phyloP scores from a whole-genome alignment of 2,888 invertebrate genomes.

The Pachymerium ferrugineum region DNA sequence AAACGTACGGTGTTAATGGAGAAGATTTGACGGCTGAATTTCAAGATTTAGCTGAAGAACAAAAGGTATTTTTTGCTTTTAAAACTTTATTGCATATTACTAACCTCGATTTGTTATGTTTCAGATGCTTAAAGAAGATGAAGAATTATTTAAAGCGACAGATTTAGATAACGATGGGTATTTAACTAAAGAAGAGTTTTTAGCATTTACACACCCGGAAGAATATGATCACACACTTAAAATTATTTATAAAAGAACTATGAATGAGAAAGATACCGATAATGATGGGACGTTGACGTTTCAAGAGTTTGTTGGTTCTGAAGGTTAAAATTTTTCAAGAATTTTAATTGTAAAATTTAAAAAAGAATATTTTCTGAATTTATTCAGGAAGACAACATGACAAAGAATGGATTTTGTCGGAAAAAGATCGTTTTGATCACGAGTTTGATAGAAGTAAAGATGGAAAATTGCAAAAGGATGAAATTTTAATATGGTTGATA shows the following conservation, averaged over 20 bases:
- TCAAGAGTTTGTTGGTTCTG: conserved; percentile 71
- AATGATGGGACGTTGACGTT: conserved; percentile 78
- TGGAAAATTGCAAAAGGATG: conserved; percentile 68
- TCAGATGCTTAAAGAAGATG: conserved; percentile 63
- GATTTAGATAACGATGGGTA: conserved; percentile 75
- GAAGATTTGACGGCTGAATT: conserved; percentile 43
- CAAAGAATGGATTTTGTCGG: conserved; percentile 64
- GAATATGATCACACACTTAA: conserved; percentile 83
- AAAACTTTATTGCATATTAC: neutral
- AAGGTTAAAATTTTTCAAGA: conserved; percentile 32
- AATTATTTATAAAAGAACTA: conserved; percentile 69
- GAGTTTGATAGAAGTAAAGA: conserved; percentile 80
- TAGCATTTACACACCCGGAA: conserved; percentile 87
- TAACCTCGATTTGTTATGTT: conserved; percentile 20
- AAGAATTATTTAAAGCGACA: conserved; percentile 75
- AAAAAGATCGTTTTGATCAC: conserved; percentile 76
- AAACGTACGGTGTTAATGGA: conserved; percentile 71
- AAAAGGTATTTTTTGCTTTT: conserved; percentile 31
- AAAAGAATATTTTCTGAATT: conserved; percentile 41
- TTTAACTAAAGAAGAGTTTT: conserved; percentile 71
- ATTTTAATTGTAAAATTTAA: conserved; percentile 40
- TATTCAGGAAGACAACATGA: conserved; percentile 58
- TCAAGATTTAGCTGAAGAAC: conserved; percentile 42
- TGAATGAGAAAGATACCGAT: conserved; percentile 79
- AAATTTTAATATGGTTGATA: conserved; percentile 82